Conservation (phyloP, 2,797 vertebrate genomes). For the Pipistrellus pipistrellus region DNA sequence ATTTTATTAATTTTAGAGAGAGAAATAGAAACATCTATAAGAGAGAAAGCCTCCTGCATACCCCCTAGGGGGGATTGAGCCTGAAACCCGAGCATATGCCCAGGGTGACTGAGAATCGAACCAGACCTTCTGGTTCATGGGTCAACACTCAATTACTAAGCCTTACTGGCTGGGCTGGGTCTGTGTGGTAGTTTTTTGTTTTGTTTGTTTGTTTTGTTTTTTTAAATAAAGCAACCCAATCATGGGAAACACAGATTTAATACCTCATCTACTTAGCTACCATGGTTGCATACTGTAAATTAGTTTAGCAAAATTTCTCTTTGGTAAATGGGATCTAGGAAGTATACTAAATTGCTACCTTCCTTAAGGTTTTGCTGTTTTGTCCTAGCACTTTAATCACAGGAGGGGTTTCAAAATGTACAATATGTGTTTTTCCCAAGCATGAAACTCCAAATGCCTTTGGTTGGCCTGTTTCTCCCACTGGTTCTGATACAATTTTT, state of each 20-base stretch:
- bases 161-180: neutral
- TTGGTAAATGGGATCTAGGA: slow-evolving; percentile 35
- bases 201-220: neutral
- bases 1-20: neutral
- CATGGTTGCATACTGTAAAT: neutral
- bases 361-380: slow-evolving; percentile 27
- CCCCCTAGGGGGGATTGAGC: neutral
- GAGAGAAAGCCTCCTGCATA: neutral
- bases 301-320: slow-evolving; percentile 63
- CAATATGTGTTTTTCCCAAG: slow-evolving; percentile 23
- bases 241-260: slow-evolving; percentile 28
- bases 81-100: neutral
- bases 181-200: neutral
- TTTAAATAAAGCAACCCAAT: neutral
- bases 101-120: neutral
- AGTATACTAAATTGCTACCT: slow-evolving; percentile 44
- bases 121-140: neutral
- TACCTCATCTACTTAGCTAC: slow-evolving; percentile 35
- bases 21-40: neutral
- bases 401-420: slow-evolving; percentile 42
- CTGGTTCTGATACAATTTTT: slow-evolving; percentile 44
- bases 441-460: slow-evolving; percentile 45
- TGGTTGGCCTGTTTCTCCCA: slow-evolving; percentile 20
- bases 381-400: slow-evolving; percentile 31
- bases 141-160: neutral